Percentiles rank a stretch among this genome's conserved stretches.
Conservation (phyloP, 2,888 invertebrate species). For the Melipona bicolor region DNA sequence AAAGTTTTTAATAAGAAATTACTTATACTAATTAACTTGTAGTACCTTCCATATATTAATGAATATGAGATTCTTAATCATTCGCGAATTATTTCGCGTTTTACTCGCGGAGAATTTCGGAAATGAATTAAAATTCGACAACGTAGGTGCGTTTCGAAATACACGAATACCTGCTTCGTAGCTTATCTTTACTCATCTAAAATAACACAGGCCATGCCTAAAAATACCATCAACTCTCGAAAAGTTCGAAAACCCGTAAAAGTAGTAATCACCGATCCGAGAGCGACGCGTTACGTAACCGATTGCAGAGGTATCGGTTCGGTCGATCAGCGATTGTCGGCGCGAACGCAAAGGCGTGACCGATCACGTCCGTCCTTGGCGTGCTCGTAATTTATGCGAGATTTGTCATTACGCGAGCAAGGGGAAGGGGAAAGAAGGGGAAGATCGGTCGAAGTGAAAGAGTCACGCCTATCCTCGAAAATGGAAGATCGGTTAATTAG, state of each 20-base stretch:
- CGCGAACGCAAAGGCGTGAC: constrained; percentile 63
- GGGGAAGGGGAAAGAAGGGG: background rate
- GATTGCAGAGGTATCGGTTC: constrained; percentile 28
- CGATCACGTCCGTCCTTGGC: constrained; percentile 68
- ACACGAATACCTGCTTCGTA: no score
- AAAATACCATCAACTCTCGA: background rate
- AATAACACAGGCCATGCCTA: background rate
- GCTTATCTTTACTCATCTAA: no score
- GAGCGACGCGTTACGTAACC: constrained; percentile 56
- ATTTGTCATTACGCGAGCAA: constrained; percentile 73
- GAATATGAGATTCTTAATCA: no score
- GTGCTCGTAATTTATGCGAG: constrained; percentile 76
- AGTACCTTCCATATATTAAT: no score
- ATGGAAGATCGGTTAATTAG: constrained; percentile 77
- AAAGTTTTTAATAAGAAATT: no score
- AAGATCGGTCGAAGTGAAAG: constrained; percentile 30
- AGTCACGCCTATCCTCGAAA: constrained; percentile 75
- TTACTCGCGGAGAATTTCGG: no score
- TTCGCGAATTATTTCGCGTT: no score
- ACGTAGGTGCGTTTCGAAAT: no score
- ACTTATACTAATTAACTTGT: no score
- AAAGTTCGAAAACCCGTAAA: background rate
- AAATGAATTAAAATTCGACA: no score
- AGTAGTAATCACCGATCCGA: background rate
- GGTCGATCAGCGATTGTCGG: constrained; percentile 47